These are phyloP conservation scores for Saguinus imperator DNA, from an alignment of 2,113 vertebrate genomes.

Conservation along the genomic window DNA sequence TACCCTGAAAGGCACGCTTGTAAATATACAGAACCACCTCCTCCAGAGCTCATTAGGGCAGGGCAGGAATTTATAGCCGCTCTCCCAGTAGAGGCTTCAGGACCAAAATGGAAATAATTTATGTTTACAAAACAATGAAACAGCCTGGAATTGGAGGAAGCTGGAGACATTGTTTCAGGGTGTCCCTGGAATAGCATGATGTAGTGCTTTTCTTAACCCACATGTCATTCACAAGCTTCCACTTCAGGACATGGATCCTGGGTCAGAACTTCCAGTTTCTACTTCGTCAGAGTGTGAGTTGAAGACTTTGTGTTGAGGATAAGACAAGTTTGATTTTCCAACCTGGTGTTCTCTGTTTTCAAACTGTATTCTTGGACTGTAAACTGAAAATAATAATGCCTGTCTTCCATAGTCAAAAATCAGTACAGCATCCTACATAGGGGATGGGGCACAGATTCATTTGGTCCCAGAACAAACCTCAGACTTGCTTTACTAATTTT, in stretches of 20 bases:
- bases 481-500: background rate
- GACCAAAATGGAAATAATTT: background rate
- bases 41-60: background rate
- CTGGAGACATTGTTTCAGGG: background rate
- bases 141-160: background rate
- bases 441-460: background rate
- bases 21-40: background rate
- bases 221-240: background rate
- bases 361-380: background rate
- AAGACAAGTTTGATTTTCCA: background rate
- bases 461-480: background rate
- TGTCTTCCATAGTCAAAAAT: background rate
- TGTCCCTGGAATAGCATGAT: background rate
- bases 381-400: background rate
- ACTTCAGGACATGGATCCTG: background rate
- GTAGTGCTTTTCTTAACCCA: background rate
- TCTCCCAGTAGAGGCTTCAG: background rate
- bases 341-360: background rate
- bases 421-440: background rate
- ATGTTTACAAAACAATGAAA: background rate
- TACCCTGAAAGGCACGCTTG: background rate
- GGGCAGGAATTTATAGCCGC: background rate
- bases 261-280: background rate
- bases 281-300: background rate
- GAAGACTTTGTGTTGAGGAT: background rate